Percentiles rank a stretch among this genome's conserved stretches.
phyloP scores from a whole-genome alignment of 2,888 invertebrate species.

The Ectropis crepuscularia region DNA sequence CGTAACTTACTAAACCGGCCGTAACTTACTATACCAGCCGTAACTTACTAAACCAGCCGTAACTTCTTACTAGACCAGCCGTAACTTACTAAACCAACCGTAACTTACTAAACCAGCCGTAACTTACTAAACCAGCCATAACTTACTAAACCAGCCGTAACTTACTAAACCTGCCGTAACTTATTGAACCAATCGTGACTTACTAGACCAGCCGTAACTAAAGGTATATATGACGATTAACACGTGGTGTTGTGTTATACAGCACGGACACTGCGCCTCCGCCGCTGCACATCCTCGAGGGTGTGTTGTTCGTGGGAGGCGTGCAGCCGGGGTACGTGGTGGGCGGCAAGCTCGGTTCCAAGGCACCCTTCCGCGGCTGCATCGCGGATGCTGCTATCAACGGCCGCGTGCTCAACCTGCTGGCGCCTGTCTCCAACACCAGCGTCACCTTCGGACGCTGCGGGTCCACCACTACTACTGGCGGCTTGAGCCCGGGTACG shows the following conservation, averaged over 20 bases:
- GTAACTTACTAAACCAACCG: no score
- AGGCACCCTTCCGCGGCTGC: constrained; percentile 92
- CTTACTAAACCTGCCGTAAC: no score
- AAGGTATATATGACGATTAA: no score
- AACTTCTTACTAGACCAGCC: no score
- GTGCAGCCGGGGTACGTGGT: constrained; percentile 86
- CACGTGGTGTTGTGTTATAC: constrained; percentile 4
- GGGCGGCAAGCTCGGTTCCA: constrained; percentile 83
- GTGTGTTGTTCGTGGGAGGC: constrained; percentile 94
- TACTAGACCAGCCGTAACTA: no score
- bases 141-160: no score
- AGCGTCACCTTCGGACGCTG: constrained; percentile 67
- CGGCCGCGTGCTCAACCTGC: constrained; percentile 82
- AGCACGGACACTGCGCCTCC: constrained; percentile 85
- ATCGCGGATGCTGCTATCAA: constrained; percentile 97
- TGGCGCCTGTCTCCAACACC: constrained; percentile 65
- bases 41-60: no score
- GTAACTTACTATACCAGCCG: no score
- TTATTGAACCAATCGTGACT: no score
- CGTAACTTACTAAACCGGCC: no score
- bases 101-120: no score
- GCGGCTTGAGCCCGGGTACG: constrained; percentile 65
- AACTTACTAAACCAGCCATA: no score
- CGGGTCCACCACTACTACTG: constrained; percentile 65
- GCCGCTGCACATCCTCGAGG: constrained; percentile 86